A percentile compares a stretch with the other conserved stretches of the same genome.
These are phyloP conservation scores for Kryptolebias marmoratus DNA, from an alignment of 2,113 vertebrate genomes.

Conservation along the genomic window DNA sequence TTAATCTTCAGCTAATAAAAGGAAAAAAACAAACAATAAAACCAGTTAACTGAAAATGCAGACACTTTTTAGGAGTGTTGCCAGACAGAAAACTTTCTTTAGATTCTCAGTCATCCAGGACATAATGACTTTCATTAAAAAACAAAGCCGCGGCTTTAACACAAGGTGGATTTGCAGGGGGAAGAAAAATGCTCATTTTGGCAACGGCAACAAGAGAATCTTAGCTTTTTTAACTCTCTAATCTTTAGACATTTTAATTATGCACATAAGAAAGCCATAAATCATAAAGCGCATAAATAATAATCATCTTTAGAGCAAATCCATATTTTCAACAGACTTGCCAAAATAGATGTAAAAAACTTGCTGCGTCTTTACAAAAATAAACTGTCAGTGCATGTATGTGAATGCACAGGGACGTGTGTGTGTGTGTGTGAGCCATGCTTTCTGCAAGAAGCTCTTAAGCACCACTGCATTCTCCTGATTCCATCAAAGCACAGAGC, in stretches of 20 bases:
- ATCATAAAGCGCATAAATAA: conserved; percentile 27
- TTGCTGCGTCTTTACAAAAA: conserved; percentile 23
- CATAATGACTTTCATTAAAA: too few relatives aligned
- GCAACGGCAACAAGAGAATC: too few relatives aligned
- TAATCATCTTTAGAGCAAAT: conserved; percentile 28
- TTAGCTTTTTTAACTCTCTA: not conserved
- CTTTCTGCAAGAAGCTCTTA: conserved; percentile 64
- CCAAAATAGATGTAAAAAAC: conserved; percentile 14
- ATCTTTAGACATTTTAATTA: conserved; percentile 5
- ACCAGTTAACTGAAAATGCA: too few relatives aligned
- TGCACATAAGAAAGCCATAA: conserved; percentile 27
- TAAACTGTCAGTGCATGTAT: conserved; percentile 7
- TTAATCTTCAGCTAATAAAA: not conserved
- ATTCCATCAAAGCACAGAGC: conserved; percentile 59
- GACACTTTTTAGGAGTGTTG: not conserved
- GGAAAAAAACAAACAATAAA: not conserved
- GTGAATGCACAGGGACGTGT: conserved; percentile 1
- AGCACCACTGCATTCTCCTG: conserved; percentile 47
- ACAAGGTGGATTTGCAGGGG: too few relatives aligned
- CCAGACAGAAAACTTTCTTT: too few relatives aligned
- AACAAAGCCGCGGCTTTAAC: too few relatives aligned
- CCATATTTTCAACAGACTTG: conserved; percentile 10
- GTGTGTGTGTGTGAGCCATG: conserved; percentile 60
- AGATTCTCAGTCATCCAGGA: too few relatives aligned
- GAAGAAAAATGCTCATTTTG: too few relatives aligned